These are phyloP conservation scores for Ptilodon capucinus DNA, from an alignment of 2,888 invertebrate genomes.

Conservation along the genomic window DNA sequence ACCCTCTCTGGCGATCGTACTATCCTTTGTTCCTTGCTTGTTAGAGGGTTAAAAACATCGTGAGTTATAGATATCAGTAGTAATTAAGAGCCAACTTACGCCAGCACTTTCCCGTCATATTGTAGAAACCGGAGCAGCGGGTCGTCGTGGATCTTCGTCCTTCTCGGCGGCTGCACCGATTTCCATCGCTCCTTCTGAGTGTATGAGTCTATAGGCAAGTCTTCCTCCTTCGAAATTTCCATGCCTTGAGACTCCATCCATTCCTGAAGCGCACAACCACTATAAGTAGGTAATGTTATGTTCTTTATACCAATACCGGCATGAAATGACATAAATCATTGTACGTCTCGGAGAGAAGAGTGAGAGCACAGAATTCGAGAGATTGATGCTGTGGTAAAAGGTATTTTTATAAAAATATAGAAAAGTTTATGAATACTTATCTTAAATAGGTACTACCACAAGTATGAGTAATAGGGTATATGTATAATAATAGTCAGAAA, in stretches of 20 bases:
- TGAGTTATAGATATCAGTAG: neutral
- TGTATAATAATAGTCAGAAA: neutral
- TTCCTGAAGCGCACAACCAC: constrained; percentile 75
- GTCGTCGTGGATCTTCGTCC: constrained; percentile 44
- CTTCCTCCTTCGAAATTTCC: constrained; percentile 86
- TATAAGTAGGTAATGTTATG: neutral
- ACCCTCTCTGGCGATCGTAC: no score
- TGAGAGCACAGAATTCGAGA: no score
- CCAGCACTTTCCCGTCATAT: constrained; percentile 90
- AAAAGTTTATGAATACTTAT: no score
- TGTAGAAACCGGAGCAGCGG: constrained; percentile 86
- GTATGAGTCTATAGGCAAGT: constrained; percentile 88
- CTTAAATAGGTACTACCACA: neutral
- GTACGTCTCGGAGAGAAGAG: no score
- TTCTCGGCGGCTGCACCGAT: constrained; percentile 52
- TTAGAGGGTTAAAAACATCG: no score
- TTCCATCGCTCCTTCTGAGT: constrained; percentile 76
- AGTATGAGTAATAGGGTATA: no score
- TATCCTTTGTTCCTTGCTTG: no score
- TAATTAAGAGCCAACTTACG: constrained; percentile 63
- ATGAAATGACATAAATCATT: no score
- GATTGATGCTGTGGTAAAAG: no score
- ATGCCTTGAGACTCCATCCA: constrained; percentile 93
- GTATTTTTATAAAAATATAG: no score
- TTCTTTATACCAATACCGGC: no score